Percentiles rank a stretch among this genome's conserved stretches.
phyloP scores from a whole-genome alignment of 2,888 invertebrate genomes.

The Volucella bombylans region DNA sequence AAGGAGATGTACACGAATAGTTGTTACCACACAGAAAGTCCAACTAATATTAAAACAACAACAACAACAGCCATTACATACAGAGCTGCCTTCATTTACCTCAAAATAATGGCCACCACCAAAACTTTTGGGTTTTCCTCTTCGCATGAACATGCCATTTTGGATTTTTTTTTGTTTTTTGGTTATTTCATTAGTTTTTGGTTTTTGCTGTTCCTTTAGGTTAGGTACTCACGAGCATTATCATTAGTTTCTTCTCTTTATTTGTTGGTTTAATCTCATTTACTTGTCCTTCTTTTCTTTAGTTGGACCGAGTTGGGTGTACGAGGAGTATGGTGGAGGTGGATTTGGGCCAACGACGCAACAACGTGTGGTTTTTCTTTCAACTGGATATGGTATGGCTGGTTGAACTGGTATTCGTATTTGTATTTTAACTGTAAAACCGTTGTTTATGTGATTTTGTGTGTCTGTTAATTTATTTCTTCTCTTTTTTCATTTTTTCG shows the following conservation, averaged over 20 bases:
- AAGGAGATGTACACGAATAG: slow-evolving; percentile 21
- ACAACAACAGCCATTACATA: not conserved
- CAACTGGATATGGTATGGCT: slow-evolving; percentile 34
- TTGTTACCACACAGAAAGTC: slow-evolving; percentile 58
- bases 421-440: slow-evolving; percentile 34
- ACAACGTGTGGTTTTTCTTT: slow-evolving; percentile 28
- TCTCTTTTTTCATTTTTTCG: slow-evolving; percentile 4
- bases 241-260: slow-evolving; percentile 11
- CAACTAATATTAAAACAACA: slow-evolving; percentile 31
- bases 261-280: slow-evolving; percentile 1
- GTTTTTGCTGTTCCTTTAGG: slow-evolving; percentile 2
- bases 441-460: slow-evolving; percentile 19
- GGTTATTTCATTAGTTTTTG: slow-evolving; percentile 24
- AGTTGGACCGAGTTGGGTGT: not conserved
- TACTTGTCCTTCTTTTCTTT: not conserved
- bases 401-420: slow-evolving; percentile 8
- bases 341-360: slow-evolving; percentile 28
- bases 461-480: slow-evolving; percentile 19
- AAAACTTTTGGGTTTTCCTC: slow-evolving; percentile 9
- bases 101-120: slow-evolving; percentile 19
- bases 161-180: slow-evolving; percentile 13
- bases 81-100: slow-evolving; percentile 53
- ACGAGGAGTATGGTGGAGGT: too few species aligned
- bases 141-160: not conserved
- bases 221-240: not conserved